phyloP scores from a whole-genome alignment of 2,888 invertebrate genomes.

The Temnothorax rugatulus region DNA sequence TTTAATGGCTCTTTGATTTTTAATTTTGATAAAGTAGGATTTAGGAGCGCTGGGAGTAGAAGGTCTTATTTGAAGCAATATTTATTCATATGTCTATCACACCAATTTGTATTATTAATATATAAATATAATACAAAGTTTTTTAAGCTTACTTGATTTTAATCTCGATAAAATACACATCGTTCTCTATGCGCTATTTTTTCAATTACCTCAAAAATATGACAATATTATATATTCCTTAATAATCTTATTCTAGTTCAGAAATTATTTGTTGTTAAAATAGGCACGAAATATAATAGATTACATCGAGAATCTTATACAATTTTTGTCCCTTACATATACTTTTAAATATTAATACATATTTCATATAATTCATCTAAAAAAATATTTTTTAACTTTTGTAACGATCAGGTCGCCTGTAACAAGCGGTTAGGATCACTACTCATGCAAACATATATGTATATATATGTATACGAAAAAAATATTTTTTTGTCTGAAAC shows the following conservation, averaged over 20 bases:
- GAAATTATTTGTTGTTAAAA: conserved; percentile 62
- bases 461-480: conserved; percentile 42
- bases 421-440: conserved; percentile 80
- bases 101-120: conserved; percentile 80
- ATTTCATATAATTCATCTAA: conserved; percentile 67
- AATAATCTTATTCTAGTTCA: conserved; percentile 67
- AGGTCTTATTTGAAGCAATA: conserved; percentile 79
- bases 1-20: conserved; percentile 46
- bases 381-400: conserved; percentile 77
- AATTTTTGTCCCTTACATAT: conserved; percentile 75
- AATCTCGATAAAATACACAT: conserved; percentile 77
- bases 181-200: conserved; percentile 79
- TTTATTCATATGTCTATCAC: conserved; percentile 72
- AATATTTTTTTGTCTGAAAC: conserved; percentile 29
- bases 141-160: conserved; percentile 71
- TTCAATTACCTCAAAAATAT: conserved; percentile 70
- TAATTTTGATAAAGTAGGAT: conserved; percentile 75
- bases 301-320: conserved; percentile 60
- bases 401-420: conserved; percentile 79
- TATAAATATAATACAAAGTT: conserved; percentile 80
- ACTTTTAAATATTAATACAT: conserved; percentile 53
- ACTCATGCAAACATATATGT: conserved; percentile 76
- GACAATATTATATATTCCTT: conserved; percentile 62
- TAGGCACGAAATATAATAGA: conserved; percentile 67
- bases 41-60: conserved; percentile 76